Evolutionary conservation across 1,140 invertebrate genomes (phyloP).

Genomic region (Drosophila tsacasi): DNA sequence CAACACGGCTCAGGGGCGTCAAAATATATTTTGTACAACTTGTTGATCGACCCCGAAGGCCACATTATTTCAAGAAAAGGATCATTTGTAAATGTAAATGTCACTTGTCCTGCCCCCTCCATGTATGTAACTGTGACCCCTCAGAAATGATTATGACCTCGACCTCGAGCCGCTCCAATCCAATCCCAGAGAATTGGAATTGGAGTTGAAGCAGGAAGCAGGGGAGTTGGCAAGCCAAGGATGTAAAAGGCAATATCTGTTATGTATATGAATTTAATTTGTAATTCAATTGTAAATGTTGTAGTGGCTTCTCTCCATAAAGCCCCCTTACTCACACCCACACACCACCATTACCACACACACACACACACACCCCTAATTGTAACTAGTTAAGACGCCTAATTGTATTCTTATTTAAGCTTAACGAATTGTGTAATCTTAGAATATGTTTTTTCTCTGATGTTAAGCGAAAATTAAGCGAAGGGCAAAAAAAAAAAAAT

Average conservation of each 20-base stretch:
- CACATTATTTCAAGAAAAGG: conserved; percentile 11
- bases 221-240: neutral
- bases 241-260: conserved; percentile 51
- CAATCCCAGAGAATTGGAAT: conserved; percentile 16
- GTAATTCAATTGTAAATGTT: conserved; percentile 52
- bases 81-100: conserved; percentile 35
- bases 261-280: conserved; percentile 52
- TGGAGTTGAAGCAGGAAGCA: neutral
- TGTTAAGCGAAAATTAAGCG: conserved; percentile 1
- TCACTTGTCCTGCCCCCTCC: neutral
- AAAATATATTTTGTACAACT: neutral
- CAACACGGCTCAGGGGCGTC: conserved; percentile 1
- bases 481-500: too few species aligned
- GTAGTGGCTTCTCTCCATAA: conserved; percentile 17
- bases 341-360: neutral
- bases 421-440: conserved; percentile 51
- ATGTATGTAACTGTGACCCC: neutral
- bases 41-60: neutral
- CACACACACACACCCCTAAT: conserved; percentile 9
- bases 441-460: conserved; percentile 33
- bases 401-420: conserved; percentile 47
- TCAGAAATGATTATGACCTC: neutral
- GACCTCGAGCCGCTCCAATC: neutral
- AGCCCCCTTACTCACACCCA: neutral
- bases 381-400: conserved; percentile 55